A percentile compares a stretch with the other conserved stretches of the same genome.
Evolutionary conservation across 2,888 invertebrate species (phyloP).

Genomic region (Nymphalis polychloros): DNA sequence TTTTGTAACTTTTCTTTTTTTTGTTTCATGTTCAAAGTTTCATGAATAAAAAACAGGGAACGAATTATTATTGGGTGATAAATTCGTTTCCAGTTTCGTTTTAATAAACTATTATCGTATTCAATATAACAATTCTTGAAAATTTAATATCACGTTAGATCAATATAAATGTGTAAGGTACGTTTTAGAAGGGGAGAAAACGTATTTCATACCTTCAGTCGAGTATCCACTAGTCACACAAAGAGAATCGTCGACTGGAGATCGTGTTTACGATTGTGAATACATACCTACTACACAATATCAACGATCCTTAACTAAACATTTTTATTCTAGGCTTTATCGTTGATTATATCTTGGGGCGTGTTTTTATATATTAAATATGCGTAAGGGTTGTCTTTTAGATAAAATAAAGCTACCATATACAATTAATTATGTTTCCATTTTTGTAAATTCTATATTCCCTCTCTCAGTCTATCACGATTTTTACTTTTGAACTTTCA

Average conservation of each 20-base stretch:
- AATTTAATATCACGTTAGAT: not conserved
- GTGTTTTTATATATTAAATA: conserved; percentile 3
- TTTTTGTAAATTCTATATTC: not conserved
- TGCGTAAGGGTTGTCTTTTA: not conserved
- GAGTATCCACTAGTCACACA: conserved; percentile 30
- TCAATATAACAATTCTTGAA: not conserved
- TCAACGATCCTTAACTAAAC: conserved; percentile 19
- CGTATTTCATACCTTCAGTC: conserved; percentile 36
- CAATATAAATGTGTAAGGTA: conserved; percentile 6
- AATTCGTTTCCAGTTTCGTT: not conserved
- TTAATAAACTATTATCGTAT: not conserved
- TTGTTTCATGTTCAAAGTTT: not conserved
- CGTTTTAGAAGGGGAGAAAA: conserved; percentile 19
- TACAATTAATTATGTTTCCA: not conserved
- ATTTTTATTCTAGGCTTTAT: not conserved
- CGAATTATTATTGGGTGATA: not conserved
- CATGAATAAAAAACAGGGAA: not conserved
- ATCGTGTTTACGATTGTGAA: conserved; percentile 39
- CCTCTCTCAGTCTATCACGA: not conserved
- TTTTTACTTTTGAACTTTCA: conserved; percentile 3
- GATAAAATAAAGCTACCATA: not conserved
- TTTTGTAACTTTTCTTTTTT: too few relatives aligned
- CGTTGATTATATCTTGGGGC: not conserved
- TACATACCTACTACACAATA: conserved; percentile 22
- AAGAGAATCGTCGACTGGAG: conserved; percentile 35